Evolutionary conservation across 2,113 vertebrate species (phyloP).

Genomic region (Aspiorhynchus laticeps): DNA sequence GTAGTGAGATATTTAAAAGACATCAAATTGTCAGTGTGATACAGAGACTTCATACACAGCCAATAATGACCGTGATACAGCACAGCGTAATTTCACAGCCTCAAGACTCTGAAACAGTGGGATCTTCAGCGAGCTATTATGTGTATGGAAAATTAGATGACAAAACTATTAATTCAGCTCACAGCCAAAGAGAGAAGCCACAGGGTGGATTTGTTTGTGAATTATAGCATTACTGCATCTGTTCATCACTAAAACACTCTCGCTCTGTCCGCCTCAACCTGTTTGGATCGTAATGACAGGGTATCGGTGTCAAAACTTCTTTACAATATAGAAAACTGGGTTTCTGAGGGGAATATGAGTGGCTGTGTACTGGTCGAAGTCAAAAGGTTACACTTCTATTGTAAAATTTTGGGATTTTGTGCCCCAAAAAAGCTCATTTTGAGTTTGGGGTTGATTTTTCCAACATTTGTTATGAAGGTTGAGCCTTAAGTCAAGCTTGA

Average conservation of each 20-base stretch:
- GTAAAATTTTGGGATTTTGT: background rate
- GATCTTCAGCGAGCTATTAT: too few relatives aligned
- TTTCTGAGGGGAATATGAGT: background rate
- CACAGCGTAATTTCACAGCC: constrained; percentile 19
- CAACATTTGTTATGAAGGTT: constrained; percentile 8
- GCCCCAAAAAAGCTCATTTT: background rate
- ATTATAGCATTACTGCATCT: background rate
- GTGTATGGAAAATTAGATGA: too few relatives aligned
- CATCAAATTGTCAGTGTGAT: constrained; percentile 12
- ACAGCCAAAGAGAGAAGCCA: too few relatives aligned
- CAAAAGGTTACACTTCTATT: background rate
- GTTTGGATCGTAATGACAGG: background rate
- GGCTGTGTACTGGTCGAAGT: background rate
- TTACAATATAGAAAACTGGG: background rate
- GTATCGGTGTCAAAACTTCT: background rate
- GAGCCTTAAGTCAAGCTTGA: constrained; percentile 18
- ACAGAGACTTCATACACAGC: constrained; percentile 17
- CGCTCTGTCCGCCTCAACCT: background rate
- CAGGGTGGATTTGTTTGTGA: background rate
- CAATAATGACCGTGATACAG: constrained; percentile 28
- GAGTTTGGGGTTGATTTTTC: background rate
- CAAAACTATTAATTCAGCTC: too few relatives aligned
- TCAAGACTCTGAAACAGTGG: background rate
- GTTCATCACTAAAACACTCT: background rate
- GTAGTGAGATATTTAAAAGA: constrained; percentile 5